Base-by-base conservation (phyloP, 23 tunicate species). In the Trididemnum miniatum region DNA sequence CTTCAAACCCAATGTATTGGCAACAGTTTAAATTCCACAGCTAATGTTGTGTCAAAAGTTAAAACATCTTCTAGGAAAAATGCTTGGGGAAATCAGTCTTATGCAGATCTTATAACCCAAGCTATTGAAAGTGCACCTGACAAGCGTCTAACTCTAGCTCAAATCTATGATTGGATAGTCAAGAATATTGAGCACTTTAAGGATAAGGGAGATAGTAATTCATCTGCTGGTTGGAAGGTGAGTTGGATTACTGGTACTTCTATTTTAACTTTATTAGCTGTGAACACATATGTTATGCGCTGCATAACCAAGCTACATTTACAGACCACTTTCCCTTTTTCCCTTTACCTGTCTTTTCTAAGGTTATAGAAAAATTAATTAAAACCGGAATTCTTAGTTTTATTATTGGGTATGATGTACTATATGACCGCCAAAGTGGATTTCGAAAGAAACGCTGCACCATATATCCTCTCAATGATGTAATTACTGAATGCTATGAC, bases 181-280 rank as follows among this genome's bases (percentile, higher is more conserved):
- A 89, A 89, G 76, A 95, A 95, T 85, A 80, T 95, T 38, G 81
- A 89, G 1, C 89, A 89, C 83, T 95, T 95, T 65, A 88, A 95
- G 40, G 98, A 95, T 71, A 95, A 95, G 54, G 98, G 98, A 39
- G 98, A 95, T 31, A 89, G 91, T 90, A 95, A 95, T 64, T 89
- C 95, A 1, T 91, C 96, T 37, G 94, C 94, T 66, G 98, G 98
- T 20, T 95, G 98, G 98, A 95, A 95, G 91, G 97, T 92, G 78
- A 5, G 80, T 9, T 29, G 40, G 36, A 18, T 15, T 62, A 49
- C 12, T n/a, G n/a, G n/a, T n/a, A n/a, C n/a, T n/a, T n/a, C n/a
- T n/a, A n/a, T n/a, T n/a, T n/a, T n/a, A n/a, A n/a, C n/a, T n/a
- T n/a, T n/a, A n/a, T n/a, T n/a, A n/a, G n/a, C n/a, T n/a, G n/a